A percentile compares a stretch with the other conserved stretches of the same genome.
Evolutionary conservation across 2,113 vertebrate species (phyloP).

Genomic region (Puma concolor): DNA sequence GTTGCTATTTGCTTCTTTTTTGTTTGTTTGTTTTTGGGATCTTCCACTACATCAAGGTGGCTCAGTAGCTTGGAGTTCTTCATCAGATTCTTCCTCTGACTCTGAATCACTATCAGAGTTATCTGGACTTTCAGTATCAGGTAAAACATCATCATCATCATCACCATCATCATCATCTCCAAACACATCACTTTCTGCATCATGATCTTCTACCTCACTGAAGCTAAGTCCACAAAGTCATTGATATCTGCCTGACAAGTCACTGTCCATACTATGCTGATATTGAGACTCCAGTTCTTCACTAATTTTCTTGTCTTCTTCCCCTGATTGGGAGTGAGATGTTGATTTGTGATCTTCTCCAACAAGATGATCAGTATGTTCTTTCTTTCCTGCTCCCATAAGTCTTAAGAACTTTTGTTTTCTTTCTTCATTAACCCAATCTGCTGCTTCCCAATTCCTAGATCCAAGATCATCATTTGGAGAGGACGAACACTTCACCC

Average conservation of each 20-base stretch:
- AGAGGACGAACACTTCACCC: constrained; percentile 91
- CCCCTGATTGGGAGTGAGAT: constrained; percentile 93
- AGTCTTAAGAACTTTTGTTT: constrained; percentile 90
- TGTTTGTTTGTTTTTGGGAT: constrained; percentile 85
- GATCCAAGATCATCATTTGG: constrained; percentile 87
- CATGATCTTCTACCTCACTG: constrained; percentile 88
- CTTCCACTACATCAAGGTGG: constrained; percentile 83
- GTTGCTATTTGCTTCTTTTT: constrained; percentile 88
- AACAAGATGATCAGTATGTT: constrained; percentile 90
- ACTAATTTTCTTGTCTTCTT: constrained; percentile 94
- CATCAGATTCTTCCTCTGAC: constrained; percentile 85
- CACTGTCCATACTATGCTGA: constrained; percentile 96
- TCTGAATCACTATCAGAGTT: constrained; percentile 86
- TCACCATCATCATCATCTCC: constrained; percentile 72
- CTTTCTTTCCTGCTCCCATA: constrained; percentile 91
- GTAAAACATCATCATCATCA: constrained; percentile 70
- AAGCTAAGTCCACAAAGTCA: constrained; percentile 97
- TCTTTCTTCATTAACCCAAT: constrained; percentile 91
- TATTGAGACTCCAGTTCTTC: constrained; percentile 95
- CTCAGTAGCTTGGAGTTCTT: constrained; percentile 83
- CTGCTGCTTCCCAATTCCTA: constrained; percentile 92
- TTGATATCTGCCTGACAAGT: constrained; percentile 93
- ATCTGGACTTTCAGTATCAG: constrained; percentile 85
- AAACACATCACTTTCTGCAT: constrained; percentile 78
- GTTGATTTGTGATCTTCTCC: constrained; percentile 92